These are phyloP conservation scores for Scolopax bukidnonensis DNA, from an alignment of 2,797 vertebrate species.

Conservation along the genomic window DNA sequence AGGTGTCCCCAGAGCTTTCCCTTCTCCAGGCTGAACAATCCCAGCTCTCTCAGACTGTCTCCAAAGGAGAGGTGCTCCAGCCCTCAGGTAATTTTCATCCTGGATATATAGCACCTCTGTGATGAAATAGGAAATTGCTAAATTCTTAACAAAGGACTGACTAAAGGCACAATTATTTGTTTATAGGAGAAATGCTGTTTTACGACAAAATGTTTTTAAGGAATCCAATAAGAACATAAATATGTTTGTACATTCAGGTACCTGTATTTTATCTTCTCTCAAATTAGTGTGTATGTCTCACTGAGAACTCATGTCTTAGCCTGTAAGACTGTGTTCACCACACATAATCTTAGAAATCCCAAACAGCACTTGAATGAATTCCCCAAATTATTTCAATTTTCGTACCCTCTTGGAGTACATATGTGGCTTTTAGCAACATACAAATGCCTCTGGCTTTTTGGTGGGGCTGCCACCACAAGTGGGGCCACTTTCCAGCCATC, in stretches of 20 bases:
- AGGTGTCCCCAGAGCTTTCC: neutral
- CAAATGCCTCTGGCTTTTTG: too few relatives aligned
- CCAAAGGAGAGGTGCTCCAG: neutral
- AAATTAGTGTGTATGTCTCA: neutral
- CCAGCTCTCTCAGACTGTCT: neutral
- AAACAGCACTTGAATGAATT: neutral
- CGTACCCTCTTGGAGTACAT: neutral
- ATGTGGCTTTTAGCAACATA: neutral
- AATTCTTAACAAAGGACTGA: neutral
- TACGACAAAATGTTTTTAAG: neutral
- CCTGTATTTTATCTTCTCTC: neutral
- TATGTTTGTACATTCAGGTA: neutral
- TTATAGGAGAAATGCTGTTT: neutral
- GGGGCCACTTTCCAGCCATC: too few relatives aligned
- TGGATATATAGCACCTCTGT: neutral
- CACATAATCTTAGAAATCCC: neutral
- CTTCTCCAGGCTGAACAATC: neutral
- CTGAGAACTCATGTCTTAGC: neutral
- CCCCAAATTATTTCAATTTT: neutral
- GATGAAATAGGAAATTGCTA: neutral
- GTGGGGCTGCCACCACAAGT: too few relatives aligned
- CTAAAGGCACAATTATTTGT: neutral
- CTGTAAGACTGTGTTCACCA: rapidly evolving
- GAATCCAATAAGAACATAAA: neutral
- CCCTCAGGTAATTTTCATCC: neutral